Base-by-base conservation (phyloP, 2,888 invertebrate genomes). In the Lacanobia wlatinum region DNA sequence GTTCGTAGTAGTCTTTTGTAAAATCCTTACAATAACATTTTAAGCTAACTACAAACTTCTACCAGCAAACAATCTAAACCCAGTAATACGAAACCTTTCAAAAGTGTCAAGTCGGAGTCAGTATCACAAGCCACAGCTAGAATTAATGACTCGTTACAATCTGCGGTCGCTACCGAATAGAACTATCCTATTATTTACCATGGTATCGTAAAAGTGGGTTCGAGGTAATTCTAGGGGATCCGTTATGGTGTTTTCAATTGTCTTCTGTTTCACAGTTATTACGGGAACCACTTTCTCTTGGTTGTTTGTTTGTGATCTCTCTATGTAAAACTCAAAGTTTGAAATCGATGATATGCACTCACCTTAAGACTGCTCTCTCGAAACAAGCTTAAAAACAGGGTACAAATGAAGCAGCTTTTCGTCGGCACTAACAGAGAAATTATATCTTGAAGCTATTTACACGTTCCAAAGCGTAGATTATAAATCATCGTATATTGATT, bases 121-220 rank as follows among this genome's bases (percentile, higher is more conserved):
- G 53, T 63, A 50, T 9, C 46, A 65, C 43, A 64, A 66, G 10
- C 73, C 73, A 38, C 64, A 53, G 67, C 65, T 65, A 83, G 56
- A 83, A 79, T 83, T 78, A 79, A 79, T 83, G 79, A 61, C 38
- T 83, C 64, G 61, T 78, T 59, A 50, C 43, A 59, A 68, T 53
- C 23, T 58, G 56, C 53, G 73, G 80, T 65, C 52, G 10, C 48
- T 18, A 38, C 21, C 10, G 10, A 63, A 66, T 21, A 12, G 38
- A 52, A 53, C 43, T 55, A 28, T 21, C 40, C 62, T 60, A 60
- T 67, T 53, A 72, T 72, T 78, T 56, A 67, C 63, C 21, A 21
- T 38, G 60, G 2, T 28, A 64, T 34, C 72, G 50, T 66, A 58
- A 72, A 70, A 52, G 10, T 43, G 43, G 61, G 7, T 28, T 40